These are phyloP conservation scores for Stegodyphus mimosarum DNA, from an alignment of 1,140 invertebrate genomes.

Conservation along the genomic window DNA sequence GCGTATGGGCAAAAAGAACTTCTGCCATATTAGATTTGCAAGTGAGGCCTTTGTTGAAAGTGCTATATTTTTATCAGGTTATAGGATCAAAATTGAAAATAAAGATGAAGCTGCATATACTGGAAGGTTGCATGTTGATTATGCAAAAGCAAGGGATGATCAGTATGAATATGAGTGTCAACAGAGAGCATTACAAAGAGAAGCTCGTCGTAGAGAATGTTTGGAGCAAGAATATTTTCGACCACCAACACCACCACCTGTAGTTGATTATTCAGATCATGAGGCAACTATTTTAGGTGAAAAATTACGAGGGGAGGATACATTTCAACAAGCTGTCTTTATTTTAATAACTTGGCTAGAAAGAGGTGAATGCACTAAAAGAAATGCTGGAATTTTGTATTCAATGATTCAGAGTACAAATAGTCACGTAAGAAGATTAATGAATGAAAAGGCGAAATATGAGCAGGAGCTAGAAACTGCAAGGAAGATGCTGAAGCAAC, in stretches of 20 bases:
- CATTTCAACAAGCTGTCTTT: slow-evolving; percentile 73
- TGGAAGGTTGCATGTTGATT: slow-evolving; percentile 93
- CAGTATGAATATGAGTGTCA: slow-evolving; percentile 91
- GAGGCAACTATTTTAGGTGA: slow-evolving; percentile 83
- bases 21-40: slow-evolving; percentile 93
- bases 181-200: slow-evolving; percentile 82
- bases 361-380: slow-evolving; percentile 88
- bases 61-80: slow-evolving; percentile 93
- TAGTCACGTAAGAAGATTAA: slow-evolving; percentile 84
- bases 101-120: slow-evolving; percentile 84
- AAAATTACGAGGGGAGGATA: slow-evolving; percentile 79
- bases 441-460: slow-evolving; percentile 83
- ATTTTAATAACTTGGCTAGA: slow-evolving; percentile 90
- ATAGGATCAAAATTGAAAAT: slow-evolving; percentile 82
- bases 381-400: slow-evolving; percentile 90
- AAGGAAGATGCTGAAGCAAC: slow-evolving; percentile 81
- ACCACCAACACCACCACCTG: slow-evolving; percentile 81
- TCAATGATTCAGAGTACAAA: slow-evolving; percentile 94
- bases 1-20: slow-evolving; percentile 93
- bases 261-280: slow-evolving; percentile 87
- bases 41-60: slow-evolving; percentile 86
- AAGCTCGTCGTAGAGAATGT: slow-evolving; percentile 82
- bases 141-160: slow-evolving; percentile 93
- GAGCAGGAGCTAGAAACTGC: slow-evolving; percentile 87
- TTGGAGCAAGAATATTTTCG: slow-evolving; percentile 76